Conservation (phyloP, 2,888 invertebrate species). For the Clanis bilineata region DNA sequence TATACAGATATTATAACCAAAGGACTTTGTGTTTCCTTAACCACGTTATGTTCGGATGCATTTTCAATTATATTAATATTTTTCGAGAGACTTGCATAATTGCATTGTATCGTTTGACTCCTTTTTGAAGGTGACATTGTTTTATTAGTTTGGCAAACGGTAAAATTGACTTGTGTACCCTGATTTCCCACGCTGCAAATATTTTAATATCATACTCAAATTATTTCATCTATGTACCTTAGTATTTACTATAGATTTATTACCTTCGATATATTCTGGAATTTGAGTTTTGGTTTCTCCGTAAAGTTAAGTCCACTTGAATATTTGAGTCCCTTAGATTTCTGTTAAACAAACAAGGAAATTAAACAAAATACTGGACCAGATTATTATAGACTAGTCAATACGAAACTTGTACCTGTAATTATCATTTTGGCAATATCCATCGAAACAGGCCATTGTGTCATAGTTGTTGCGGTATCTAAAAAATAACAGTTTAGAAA, state of each 20-base stretch:
- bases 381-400: neutral
- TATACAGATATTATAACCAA: conserved; percentile 71
- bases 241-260: neutral
- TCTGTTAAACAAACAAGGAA: conserved; percentile 23
- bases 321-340: conserved; percentile 18
- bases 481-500: neutral
- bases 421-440: conserved; percentile 1
- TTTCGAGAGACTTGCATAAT: conserved; percentile 31
- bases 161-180: conserved; percentile 59
- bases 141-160: conserved; percentile 27
- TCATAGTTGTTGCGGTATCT: neutral
- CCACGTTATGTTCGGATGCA: conserved; percentile 24
- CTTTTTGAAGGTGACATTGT: conserved; percentile 23
- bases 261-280: neutral
- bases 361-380: neutral
- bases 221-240: neutral
- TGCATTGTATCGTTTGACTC: conserved; percentile 49
- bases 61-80: conserved; percentile 20
- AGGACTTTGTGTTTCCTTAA: conserved; percentile 48
- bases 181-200: conserved; percentile 47
- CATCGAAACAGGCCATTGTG: neutral
- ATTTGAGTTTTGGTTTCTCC: neutral
- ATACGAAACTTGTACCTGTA: neutral
- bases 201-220: neutral
- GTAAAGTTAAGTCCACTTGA: conserved; percentile 25